Conservation (phyloP, 2,797 vertebrate species). For the Cirrhinus mrigala region DNA sequence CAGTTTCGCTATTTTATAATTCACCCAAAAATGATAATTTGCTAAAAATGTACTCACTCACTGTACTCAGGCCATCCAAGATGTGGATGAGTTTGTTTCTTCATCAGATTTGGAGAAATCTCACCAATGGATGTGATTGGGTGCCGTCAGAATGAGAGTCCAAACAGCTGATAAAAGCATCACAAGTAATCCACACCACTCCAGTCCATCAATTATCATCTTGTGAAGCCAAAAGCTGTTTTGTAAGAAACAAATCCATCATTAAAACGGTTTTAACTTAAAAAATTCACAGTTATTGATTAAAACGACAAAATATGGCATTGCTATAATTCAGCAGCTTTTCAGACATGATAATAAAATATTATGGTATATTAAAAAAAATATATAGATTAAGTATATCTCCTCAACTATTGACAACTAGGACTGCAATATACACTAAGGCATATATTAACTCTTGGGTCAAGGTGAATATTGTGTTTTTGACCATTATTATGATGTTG, state of each 20-base stretch:
- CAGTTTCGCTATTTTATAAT: not conserved
- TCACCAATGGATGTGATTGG: too few relatives aligned
- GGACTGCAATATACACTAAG: slow-evolving; percentile 5
- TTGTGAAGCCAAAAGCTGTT: not conserved
- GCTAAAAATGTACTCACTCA: not conserved
- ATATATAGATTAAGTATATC: not conserved
- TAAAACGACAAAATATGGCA: not conserved
- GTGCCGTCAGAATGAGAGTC: too few relatives aligned
- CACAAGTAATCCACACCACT: too few relatives aligned
- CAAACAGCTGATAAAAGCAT: too few relatives aligned
- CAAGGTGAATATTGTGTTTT: slow-evolving; percentile 56
- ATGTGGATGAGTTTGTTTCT: not conserved
- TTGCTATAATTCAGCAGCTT: not conserved
- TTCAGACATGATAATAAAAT: not conserved
- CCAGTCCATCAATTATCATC: too few relatives aligned
- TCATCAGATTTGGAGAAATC: too few relatives aligned
- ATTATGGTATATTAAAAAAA: not conserved
- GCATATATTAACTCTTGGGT: slow-evolving; percentile 59
- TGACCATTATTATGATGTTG: slow-evolving; percentile 71
- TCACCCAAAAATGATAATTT: not conserved
- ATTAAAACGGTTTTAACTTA: too few relatives aligned
- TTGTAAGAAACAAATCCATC: not conserved
- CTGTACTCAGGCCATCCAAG: not conserved
- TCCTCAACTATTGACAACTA: not conserved
- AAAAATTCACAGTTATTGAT: not conserved